Evolutionary conservation across 2,888 invertebrate genomes (phyloP), one percentile per base, ranked within the genome.

Genomic region (Drosophila acutilabella): DNA sequence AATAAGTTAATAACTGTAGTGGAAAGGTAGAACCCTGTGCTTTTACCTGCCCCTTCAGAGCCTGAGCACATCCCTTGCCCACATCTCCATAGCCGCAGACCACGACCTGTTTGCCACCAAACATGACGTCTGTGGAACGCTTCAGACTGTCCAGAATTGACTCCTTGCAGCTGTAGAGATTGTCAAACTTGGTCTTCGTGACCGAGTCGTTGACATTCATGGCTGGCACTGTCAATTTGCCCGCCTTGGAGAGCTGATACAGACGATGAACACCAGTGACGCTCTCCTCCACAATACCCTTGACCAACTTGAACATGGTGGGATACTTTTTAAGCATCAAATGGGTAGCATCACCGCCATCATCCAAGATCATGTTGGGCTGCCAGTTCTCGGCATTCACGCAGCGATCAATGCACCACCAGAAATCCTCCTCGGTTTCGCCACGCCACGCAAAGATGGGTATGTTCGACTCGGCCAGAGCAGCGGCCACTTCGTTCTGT

Each of bases 191-290:
- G 47, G 98, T 98, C 94, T 99, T 99, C 2, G 98, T 99, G 44
- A 99, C 98, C 4, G 98, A 98, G 92, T 99, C 99, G 92, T 99
- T 99, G 38, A 99, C 98, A 92, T 99, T 99, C 98, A 99, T 99
- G 1, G 99, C 99, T 2, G 99, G 98, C 20, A 98, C 98, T 38
- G 97, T 96, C 66, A 99, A 93, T 93, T 98, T 98, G 61, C 97
- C 97, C 14, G 97, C 97, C 93, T 98, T 98, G 50, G 98, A 98
- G 41, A 99, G 94, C 92, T 99, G 98, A 92, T 99, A 99, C 59
- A 99, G 93, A 70, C 99, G 95, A 93, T 99, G 99, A 1, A 99
- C 98, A n/a, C 99, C 99, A 0, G 99, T 99, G 42, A 98, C 98
- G 90, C 98, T 98, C 93, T 99, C 99, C 92, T 99, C 99, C 4